A percentile compares a stretch with the other conserved stretches of the same genome.
Conservation (phyloP, 2,888 invertebrate species). For the Apodemia hepburni region DNA sequence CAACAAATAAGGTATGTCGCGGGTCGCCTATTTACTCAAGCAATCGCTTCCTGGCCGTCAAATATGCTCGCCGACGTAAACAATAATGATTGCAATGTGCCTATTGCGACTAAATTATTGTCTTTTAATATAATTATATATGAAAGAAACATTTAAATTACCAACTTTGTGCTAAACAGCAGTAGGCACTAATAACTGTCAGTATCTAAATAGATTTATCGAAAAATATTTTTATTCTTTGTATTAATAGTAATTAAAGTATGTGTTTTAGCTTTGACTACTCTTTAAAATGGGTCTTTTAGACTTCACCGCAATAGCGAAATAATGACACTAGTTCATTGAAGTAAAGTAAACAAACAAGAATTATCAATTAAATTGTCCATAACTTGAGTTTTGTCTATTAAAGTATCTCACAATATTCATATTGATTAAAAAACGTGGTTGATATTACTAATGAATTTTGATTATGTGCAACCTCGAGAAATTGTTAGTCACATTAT, state of each 20-base stretch:
- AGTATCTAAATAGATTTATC: constrained; percentile 14
- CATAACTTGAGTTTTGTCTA: neutral
- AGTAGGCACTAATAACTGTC: constrained; percentile 15
- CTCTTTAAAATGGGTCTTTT: neutral
- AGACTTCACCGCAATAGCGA: neutral
- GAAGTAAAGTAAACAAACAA: neutral
- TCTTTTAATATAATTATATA: constrained; percentile 23
- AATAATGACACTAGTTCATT: neutral
- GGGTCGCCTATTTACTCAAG: constrained; percentile 79
- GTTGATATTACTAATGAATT: too few relatives aligned
- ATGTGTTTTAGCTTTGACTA: neutral
- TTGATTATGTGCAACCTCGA: too few relatives aligned
- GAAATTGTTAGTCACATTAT: too few relatives aligned
- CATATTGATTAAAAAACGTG: too few relatives aligned
- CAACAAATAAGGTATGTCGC: constrained; percentile 90
- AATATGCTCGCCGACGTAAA: constrained; percentile 77
- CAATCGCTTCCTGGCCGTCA: constrained; percentile 78
- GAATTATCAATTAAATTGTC: neutral
- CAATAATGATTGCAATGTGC: constrained; percentile 72
- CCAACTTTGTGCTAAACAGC: constrained; percentile 15
- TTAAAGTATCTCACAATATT: too few relatives aligned
- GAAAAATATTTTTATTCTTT: constrained; percentile 7
- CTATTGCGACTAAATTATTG: constrained; percentile 64
- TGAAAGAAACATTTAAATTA: constrained; percentile 15
- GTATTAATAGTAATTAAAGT: neutral